These are phyloP conservation scores for Papilio demoleus DNA, from an alignment of 2,888 invertebrate genomes.

Conservation along the genomic window DNA sequence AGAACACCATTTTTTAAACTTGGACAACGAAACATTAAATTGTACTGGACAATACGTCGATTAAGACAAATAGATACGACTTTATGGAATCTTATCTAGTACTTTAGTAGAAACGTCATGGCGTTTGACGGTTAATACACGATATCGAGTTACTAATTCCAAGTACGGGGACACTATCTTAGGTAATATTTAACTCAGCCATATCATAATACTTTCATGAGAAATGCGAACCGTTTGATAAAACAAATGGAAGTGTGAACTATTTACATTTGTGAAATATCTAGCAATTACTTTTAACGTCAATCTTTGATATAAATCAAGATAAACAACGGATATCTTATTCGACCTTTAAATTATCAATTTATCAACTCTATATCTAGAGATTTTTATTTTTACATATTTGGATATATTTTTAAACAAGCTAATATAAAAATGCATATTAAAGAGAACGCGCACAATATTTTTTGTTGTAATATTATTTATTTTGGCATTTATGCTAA, in stretches of 20 bases:
- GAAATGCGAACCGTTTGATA: conserved; percentile 30
- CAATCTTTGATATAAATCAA: conserved; percentile 3
- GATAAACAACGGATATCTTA: not conserved
- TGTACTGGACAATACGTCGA: not conserved
- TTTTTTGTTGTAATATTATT: too few species aligned
- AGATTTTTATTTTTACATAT: not conserved
- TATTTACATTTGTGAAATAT: not conserved
- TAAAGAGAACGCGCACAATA: not conserved
- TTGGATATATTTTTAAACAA: not conserved
- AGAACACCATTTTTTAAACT: not conserved
- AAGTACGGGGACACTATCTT: conserved; percentile 36
- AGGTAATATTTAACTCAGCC: conserved; percentile 26
- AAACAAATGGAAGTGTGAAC: not conserved
- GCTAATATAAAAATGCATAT: not conserved
- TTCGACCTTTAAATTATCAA: not conserved
- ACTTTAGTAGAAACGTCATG: conserved; percentile 10
- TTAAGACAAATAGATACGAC: conserved; percentile 12
- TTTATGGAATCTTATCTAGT: conserved; percentile 1
- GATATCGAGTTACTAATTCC: conserved; percentile 35
- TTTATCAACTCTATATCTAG: not conserved
- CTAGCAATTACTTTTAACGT: not conserved
- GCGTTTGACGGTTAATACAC: conserved; percentile 12
- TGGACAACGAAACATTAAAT: too few species aligned
- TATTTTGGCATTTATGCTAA: too few species aligned
- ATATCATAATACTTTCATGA: conserved; percentile 34